Evolutionary conservation across 2,797 vertebrate genomes (phyloP).

Genomic region (Helostoma temminkii): DNA sequence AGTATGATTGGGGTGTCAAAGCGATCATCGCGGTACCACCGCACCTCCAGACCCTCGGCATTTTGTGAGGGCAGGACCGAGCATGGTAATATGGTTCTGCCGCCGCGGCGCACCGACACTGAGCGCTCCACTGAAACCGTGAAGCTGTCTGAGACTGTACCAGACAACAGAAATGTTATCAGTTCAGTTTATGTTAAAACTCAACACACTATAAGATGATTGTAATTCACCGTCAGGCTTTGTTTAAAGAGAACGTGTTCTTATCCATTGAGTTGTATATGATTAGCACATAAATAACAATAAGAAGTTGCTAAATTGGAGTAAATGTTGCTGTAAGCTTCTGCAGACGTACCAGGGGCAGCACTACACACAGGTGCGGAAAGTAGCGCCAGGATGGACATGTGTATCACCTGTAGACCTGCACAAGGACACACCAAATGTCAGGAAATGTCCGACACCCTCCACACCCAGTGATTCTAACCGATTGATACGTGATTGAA

Average conservation of each 20-base stretch:
- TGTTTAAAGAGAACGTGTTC: too few relatives aligned
- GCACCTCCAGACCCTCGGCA: slow-evolving; percentile 68
- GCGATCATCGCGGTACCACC: slow-evolving; percentile 48
- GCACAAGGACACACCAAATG: too few relatives aligned
- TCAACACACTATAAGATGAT: too few relatives aligned
- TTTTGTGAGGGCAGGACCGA: slow-evolving; percentile 65
- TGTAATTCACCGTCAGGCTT: too few relatives aligned
- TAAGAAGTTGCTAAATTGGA: too few relatives aligned
- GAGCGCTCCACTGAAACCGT: not conserved
- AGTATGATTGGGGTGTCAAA: slow-evolving; percentile 29
- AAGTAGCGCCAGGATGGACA: not conserved
- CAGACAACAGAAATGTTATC: not conserved
- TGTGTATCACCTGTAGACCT: not conserved
- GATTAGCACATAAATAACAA: not conserved
- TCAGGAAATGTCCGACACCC: too few relatives aligned
- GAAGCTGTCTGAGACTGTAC: slow-evolving; percentile 38
- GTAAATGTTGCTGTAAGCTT: too few relatives aligned
- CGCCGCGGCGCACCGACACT: slow-evolving; percentile 10
- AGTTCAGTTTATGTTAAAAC: too few relatives aligned
- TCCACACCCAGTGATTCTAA: too few relatives aligned
- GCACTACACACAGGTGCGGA: fast-evolving
- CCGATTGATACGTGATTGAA: too few relatives aligned
- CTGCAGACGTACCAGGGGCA: slow-evolving; percentile 32
- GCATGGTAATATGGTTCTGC: slow-evolving; percentile 63
- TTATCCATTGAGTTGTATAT: too few relatives aligned